phyloP scores from a whole-genome alignment of 1,140 invertebrate genomes.

The Philopotamus ludificatus region DNA sequence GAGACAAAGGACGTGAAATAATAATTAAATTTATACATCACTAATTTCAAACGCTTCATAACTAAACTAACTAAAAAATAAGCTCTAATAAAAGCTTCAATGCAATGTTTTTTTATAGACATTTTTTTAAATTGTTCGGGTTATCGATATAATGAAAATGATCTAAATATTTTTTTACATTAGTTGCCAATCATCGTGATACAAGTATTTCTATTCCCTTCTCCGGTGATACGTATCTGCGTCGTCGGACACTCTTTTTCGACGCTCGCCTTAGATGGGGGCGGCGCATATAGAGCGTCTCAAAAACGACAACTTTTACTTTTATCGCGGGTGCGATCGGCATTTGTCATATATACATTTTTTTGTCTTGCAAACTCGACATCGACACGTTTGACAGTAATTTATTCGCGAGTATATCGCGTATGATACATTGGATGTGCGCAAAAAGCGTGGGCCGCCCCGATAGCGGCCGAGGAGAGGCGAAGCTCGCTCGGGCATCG shows the following conservation, averaged over 20 bases:
- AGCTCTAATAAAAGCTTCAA: neutral
- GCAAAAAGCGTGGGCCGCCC: neutral
- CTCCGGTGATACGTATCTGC: neutral
- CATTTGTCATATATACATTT: constrained; percentile 17
- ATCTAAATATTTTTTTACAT: neutral
- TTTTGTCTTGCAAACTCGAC: constrained; percentile 18
- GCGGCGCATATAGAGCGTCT: neutral
- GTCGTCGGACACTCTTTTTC: neutral
- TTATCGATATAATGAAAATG: neutral
- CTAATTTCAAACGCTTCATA: neutral
- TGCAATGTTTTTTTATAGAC: neutral
- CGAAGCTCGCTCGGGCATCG: too few relatives aligned
- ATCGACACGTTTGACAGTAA: constrained; percentile 26
- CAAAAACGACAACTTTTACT: constrained; percentile 29
- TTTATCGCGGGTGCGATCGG: constrained; percentile 17
- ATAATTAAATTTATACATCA: neutral
- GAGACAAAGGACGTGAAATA: too few relatives aligned
- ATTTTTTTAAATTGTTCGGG: neutral
- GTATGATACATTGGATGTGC: neutral
- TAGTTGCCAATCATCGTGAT: too few relatives aligned
- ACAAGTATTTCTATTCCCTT: neutral
- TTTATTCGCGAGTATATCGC: constrained; percentile 13
- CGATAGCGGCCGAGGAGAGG: too few relatives aligned
- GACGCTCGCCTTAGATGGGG: neutral
- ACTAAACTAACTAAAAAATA: neutral